Conservation (phyloP, 2,797 vertebrate species). For the Gila robusta region DNA sequence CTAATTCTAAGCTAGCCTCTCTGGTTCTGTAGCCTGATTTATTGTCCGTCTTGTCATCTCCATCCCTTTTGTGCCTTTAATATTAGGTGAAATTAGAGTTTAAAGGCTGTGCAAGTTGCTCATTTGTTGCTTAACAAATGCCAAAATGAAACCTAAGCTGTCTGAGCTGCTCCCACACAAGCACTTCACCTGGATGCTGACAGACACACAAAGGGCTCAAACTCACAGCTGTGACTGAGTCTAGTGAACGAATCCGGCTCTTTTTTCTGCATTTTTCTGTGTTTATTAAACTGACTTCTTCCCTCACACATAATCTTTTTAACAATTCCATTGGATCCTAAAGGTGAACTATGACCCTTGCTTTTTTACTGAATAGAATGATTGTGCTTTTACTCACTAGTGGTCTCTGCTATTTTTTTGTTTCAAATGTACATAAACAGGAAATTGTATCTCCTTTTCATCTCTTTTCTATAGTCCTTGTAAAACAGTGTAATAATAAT, state of each 20-base stretch:
- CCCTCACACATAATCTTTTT: slow-evolving; percentile 4
- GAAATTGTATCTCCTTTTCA: background rate
- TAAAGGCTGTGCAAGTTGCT: background rate
- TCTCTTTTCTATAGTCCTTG: background rate
- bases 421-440: background rate
- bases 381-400: background rate
- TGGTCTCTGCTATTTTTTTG: background rate
- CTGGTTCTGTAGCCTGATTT: background rate
- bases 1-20: background rate
- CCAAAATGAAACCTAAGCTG: slow-evolving; percentile 27
- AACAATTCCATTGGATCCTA: slow-evolving; percentile 21
- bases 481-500: background rate
- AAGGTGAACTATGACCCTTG: slow-evolving; percentile 35
- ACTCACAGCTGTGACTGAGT: slow-evolving; percentile 35
- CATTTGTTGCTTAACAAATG: slow-evolving; percentile 18
- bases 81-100: background rate
- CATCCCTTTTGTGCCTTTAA: background rate
- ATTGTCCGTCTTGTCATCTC: background rate
- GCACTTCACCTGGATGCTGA: slow-evolving; percentile 21
- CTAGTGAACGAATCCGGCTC: slow-evolving; percentile 29
- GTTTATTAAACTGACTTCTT: background rate
- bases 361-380: background rate
- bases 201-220: slow-evolving; percentile 36
- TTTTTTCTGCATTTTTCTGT: slow-evolving; percentile 6
- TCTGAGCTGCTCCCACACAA: slow-evolving; percentile 21